Evolutionary conservation across 2,797 vertebrate species (phyloP).

Genomic region (Anguilla megastoma): DNA sequence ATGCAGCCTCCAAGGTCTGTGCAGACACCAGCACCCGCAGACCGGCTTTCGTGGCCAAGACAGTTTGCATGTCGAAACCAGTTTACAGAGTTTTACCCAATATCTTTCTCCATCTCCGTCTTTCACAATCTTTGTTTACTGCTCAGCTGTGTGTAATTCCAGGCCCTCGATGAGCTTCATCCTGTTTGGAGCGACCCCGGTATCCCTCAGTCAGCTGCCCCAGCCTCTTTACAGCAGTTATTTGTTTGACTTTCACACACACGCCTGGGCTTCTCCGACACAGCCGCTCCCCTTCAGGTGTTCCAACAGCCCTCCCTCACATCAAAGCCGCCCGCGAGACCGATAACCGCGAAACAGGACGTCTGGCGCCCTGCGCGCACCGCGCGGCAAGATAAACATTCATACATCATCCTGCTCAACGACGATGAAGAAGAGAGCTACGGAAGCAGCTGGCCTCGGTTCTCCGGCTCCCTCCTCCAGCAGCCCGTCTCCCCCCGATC

Average conservation of each 20-base stretch:
- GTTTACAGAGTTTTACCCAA: not conserved
- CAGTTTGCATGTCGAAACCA: not conserved
- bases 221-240: not conserved
- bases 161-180: constrained; percentile 52
- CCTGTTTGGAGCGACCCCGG: constrained; percentile 58
- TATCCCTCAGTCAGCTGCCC: not conserved
- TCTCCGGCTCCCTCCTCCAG: not conserved
- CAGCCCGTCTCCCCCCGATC: not conserved
- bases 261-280: not conserved
- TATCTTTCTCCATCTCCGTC: not conserved
- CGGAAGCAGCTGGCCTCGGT: not conserved
- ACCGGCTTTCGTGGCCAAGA: not conserved
- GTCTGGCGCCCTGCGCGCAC: not conserved
- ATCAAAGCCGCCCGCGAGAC: not conserved
- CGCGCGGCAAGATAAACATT: not conserved
- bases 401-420: not conserved
- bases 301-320: not conserved
- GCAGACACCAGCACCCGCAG: not conserved
- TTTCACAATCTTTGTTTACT: not conserved
- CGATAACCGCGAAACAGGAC: not conserved
- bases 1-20: not conserved
- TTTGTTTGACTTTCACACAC: not conserved
- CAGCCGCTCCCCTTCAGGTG: not conserved
- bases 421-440: not conserved
- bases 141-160: not conserved